Base-by-base conservation (phyloP, 2,113 vertebrate species). In the Synodontis membranacea region DNA sequence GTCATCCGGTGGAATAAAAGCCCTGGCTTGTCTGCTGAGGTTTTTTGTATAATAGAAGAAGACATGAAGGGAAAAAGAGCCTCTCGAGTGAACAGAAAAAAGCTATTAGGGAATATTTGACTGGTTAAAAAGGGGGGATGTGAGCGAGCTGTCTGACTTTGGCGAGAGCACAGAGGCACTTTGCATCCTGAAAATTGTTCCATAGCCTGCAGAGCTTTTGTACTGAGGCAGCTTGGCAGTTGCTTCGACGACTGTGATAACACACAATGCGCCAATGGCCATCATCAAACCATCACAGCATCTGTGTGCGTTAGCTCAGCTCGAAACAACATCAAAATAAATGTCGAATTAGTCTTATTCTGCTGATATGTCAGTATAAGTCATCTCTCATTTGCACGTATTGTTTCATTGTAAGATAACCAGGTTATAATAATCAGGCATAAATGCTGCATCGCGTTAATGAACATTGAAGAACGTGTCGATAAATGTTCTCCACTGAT, bases 101-200 rank as follows among this genome's bases (percentile, higher is more conserved):
- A 79, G 76, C 76, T 80, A 54, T 80, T 80, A 80, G 31, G 50
- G 76, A 80, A 50, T 80, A 80, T 54, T 80, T 80, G 76, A 80
- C 50, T 80, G 76, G 50, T 37, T 80, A 80, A 54, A 54, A 54
- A 19, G 78, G 21, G 31, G 19, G 78, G 78, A 21, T 2, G 31
- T 54, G 50, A 37, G 52, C 9, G 31, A 23, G 31, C 31, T 37
- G 76, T 54, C 76, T 80, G 50, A 31, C 78, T 80, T 80, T 80
- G 78, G 78, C 52, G 78, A 39, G 52, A 7, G 34, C 78, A 56
- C 19, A 56, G 31, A 56, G 78, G 23, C 52, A 21, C 52, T 80
- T 80, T 80, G 31, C 78, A 56, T 80, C 52, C 52, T 39, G 52
- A 23, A 56, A 80, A 56, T 80, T 7, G 34, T 56, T 80, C 78